Evolutionary conservation across 2,888 invertebrate species (phyloP), one percentile per base, ranked within the genome.

Genomic region (Chloroclystis v-ata): DNA sequence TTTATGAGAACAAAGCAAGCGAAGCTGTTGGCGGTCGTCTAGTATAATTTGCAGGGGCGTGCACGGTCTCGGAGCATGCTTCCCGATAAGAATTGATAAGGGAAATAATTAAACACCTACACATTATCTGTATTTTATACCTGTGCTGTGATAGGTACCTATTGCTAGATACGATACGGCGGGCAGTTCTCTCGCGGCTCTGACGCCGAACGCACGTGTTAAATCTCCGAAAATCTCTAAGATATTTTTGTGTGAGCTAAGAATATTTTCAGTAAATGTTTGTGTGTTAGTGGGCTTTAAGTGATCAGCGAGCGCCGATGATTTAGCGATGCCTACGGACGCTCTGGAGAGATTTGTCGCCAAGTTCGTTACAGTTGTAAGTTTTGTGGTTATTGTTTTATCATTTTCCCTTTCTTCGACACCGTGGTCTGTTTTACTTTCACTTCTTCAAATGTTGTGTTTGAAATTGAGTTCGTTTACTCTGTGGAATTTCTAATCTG

Each of bases 321-420:
- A 49, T 56, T 52, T 46, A 57, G 61, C 61, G 30, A 81, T 81
- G 81, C 81, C 81, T 52, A 75, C 80, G 14, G 69, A 74, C 43
- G 69, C 67, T 10, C 66, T 74, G 47, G 81, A 78, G 54, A 76
- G 72, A 58, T 72, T 80, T 55, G 54, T 78, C 50, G 61, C 69
- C 12, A 77, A 67, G 55, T 43, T 78, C 37, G 61, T 69, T 20
- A 64, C 57, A 47, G 57, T 77, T 55, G 82, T 80, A 44, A 81
- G 20, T 20, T 4, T 4, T 20, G 20, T 20, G 2, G 3, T 20
- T 20, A 5, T 20, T 20, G 20, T 20, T 20, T 20, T 20, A 20
- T 20, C 20, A 20, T 20, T 20, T 20, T 4, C 20, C 20, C 20
- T 20, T 20, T 20, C 20, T 20, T 20, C 3, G 20, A 20, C 20